Percentiles rank a stretch among this genome's conserved stretches.
Evolutionary conservation across 2,797 vertebrate species (phyloP).

Genomic region (Philypnodon macrostomus): DNA sequence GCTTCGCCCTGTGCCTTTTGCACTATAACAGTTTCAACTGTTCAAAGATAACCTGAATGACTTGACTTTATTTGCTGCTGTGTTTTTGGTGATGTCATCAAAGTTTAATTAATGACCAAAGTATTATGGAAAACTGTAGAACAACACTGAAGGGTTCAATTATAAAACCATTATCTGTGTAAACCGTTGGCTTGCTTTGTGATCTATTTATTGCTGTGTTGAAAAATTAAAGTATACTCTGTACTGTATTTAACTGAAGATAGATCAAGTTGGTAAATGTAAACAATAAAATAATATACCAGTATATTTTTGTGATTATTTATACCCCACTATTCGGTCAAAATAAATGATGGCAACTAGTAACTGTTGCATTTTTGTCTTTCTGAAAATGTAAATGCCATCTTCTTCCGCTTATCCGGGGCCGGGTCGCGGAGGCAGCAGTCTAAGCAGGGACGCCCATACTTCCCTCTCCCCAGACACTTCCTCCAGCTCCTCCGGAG

Average conservation of each 20-base stretch:
- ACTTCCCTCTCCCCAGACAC: no score
- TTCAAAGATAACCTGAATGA: not conserved
- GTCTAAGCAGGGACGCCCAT: no score
- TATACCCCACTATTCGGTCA: no score
- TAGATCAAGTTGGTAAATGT: conserved; percentile 1
- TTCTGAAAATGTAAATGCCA: no score
- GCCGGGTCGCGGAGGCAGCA: no score
- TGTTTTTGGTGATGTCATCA: not conserved
- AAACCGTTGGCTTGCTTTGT: not conserved
- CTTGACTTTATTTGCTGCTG: not conserved
- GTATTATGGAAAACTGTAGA: not conserved
- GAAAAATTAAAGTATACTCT: not conserved
- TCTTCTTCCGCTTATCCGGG: no score
- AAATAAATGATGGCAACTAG: no score
- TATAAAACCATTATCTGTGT: no score
- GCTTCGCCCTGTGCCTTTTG: conserved; percentile 44
- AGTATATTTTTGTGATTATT: not conserved
- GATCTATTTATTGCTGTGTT: not conserved
- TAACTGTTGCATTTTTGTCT: no score
- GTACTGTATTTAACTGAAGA: not conserved
- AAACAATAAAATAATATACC: not conserved
- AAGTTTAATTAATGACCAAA: not conserved
- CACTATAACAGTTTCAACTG: no score
- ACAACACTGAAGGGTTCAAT: no score
- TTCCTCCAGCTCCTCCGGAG: no score